These are phyloP conservation scores for Dreissena polymorpha DNA, from an alignment of 1,140 invertebrate species.

Conservation along the genomic window DNA sequence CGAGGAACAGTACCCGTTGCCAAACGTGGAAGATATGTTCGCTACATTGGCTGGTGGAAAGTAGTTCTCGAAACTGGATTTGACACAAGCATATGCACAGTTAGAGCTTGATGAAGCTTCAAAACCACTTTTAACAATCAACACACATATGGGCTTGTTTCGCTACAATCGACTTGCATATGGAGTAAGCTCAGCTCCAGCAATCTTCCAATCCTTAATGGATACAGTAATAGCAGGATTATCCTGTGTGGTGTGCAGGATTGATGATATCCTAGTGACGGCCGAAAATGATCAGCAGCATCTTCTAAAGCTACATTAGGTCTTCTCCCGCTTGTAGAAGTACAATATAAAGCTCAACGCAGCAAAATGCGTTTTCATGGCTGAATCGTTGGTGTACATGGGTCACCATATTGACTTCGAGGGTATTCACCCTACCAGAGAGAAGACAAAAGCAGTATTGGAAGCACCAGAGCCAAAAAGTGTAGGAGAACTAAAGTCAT, in stretches of 20 bases:
- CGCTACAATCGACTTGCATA: slow-evolving; percentile 57
- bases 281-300: slow-evolving; percentile 19
- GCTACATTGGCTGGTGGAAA: slow-evolving; percentile 63
- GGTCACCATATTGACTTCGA: slow-evolving; percentile 32
- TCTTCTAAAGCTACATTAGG: slow-evolving; percentile 11
- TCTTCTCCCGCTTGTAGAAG: slow-evolving; percentile 7
- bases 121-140: slow-evolving; percentile 59
- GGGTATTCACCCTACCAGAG: slow-evolving; percentile 43
- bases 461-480: slow-evolving; percentile 34
- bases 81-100: slow-evolving; percentile 65
- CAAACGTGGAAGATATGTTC: slow-evolving; percentile 69
- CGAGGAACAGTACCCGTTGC: slow-evolving; percentile 64
- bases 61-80: slow-evolving; percentile 69
- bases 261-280: slow-evolving; percentile 53
- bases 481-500: slow-evolving; percentile 45
- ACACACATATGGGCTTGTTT: slow-evolving; percentile 79
- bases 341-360: slow-evolving; percentile 17
- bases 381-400: slow-evolving; percentile 14
- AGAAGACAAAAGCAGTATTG: slow-evolving; percentile 46
- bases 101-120: slow-evolving; percentile 36
- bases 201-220: slow-evolving; percentile 39
- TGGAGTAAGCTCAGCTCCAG: slow-evolving; percentile 20
- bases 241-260: slow-evolving; percentile 17
- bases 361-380: slow-evolving; percentile 33
- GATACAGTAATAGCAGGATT: slow-evolving; percentile 24